A percentile compares a stretch with the other conserved stretches of the same genome.
Evolutionary conservation across 2,888 invertebrate genomes (phyloP).

Genomic region (Drosophila subquinaria): DNA sequence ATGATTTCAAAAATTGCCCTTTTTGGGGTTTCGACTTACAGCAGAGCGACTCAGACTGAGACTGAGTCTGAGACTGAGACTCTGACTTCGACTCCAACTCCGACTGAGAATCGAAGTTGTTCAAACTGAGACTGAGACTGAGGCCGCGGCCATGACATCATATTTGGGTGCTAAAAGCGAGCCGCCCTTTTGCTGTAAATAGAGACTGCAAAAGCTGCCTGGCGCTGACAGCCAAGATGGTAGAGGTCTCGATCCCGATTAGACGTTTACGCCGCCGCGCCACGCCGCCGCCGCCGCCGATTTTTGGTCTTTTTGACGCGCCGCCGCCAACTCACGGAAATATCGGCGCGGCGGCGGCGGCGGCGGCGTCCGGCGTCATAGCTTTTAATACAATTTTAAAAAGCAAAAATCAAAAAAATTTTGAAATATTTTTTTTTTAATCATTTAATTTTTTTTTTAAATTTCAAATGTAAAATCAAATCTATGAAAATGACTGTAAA

Average conservation of each 20-base stretch:
- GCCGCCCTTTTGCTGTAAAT: constrained; percentile 77
- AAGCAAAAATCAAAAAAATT: no score
- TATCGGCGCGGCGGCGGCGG: no score
- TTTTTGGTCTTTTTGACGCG: no score
- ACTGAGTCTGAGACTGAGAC: constrained; percentile 11
- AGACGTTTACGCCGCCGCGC: no score
- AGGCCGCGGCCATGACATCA: constrained; percentile 80
- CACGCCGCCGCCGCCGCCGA: no score
- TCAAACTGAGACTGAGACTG: neutral
- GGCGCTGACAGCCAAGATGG: constrained; percentile 66
- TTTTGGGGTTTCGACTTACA: constrained; percentile 82
- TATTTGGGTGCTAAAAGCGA: constrained; percentile 83
- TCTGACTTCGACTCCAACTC: neutral
- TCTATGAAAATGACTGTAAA: no score
- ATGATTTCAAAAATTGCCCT: constrained; percentile 83
- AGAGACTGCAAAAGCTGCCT: constrained; percentile 76
- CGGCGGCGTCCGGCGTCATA: no score
- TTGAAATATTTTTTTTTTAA: no score
- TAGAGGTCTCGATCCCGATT: constrained; percentile 59
- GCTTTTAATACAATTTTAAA: no score
- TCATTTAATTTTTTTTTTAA: no score
- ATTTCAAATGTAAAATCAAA: no score
- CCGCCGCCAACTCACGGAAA: no score
- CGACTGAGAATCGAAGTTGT: constrained; percentile 5
- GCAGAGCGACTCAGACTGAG: constrained; percentile 35